A percentile compares a stretch with the other conserved stretches of the same genome.
These are phyloP conservation scores for Mormyrus iriodes DNA, from an alignment of 2,113 vertebrate genomes.

Conservation along the genomic window DNA sequence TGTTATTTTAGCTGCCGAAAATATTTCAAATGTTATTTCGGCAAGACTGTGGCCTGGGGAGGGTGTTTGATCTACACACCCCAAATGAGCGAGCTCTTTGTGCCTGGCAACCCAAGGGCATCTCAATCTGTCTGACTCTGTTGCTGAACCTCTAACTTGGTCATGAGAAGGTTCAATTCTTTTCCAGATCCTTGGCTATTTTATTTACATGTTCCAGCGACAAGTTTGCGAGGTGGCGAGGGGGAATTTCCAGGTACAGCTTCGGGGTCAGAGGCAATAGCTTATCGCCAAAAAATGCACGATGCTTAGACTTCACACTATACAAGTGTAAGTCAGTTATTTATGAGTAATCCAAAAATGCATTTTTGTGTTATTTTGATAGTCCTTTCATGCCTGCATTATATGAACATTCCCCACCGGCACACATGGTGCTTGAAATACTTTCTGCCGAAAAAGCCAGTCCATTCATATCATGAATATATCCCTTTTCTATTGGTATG, in stretches of 20 bases:
- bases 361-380: no score
- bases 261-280: background rate
- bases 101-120: background rate
- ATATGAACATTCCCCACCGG: no score
- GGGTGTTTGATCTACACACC: background rate
- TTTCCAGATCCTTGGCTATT: background rate
- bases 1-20: background rate
- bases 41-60: background rate
- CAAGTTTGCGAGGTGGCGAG: background rate
- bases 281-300: background rate
- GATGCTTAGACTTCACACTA: background rate
- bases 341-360: no score
- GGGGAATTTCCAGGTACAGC: background rate
- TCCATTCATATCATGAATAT: background rate
- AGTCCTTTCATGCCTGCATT: no score
- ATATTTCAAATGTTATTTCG: background rate
- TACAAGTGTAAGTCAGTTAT: no score
- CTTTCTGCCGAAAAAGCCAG: background rate
- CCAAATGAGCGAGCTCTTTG: background rate
- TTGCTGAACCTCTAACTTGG: background rate
- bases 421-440: background rate
- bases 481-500: background rate
- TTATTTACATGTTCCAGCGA: background rate
- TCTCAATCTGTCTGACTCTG: background rate
- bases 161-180: background rate